Percentiles rank a stretch among this genome's conserved stretches.
These are phyloP conservation scores for Cynoglossus semilaevis DNA, from an alignment of 2,113 vertebrate genomes.

Conservation along the genomic window DNA sequence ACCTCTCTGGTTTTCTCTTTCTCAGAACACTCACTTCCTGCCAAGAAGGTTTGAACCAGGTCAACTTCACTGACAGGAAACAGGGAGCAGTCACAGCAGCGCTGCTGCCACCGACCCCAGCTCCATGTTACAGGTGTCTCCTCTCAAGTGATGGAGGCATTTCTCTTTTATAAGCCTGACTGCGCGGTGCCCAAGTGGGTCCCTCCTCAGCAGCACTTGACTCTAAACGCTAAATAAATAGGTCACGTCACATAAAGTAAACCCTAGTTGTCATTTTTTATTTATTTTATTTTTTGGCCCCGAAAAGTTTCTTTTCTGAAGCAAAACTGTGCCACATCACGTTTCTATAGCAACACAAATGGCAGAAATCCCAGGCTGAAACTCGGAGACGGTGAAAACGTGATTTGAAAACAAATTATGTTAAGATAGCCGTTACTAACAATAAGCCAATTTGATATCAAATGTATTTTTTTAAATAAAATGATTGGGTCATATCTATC, in stretches of 20 bases:
- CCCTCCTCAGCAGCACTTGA: not conserved
- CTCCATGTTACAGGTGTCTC: no score
- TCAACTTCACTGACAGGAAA: slow-evolving; percentile 7
- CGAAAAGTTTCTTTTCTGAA: slow-evolving; percentile 12
- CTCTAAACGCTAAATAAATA: slow-evolving; percentile 22
- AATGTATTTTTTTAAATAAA: no score
- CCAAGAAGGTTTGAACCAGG: slow-evolving; percentile 14
- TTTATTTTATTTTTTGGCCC: not conserved
- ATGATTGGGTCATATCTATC: no score
- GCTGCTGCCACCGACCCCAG: no score
- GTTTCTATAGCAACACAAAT: slow-evolving; percentile 44
- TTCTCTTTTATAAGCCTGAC: no score
- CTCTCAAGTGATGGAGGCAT: no score
- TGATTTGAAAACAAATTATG: slow-evolving; percentile 6
- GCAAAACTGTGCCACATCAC: slow-evolving; percentile 28
- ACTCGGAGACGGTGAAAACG: slow-evolving; percentile 11
- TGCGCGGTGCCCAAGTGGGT: no score
- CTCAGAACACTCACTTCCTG: slow-evolving; percentile 22
- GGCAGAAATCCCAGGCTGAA: slow-evolving; percentile 15
- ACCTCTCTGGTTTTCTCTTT: slow-evolving; percentile 2
- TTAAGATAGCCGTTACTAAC: not conserved
- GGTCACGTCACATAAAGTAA: slow-evolving; percentile 34
- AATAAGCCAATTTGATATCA: no score
- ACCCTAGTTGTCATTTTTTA: slow-evolving; percentile 20
- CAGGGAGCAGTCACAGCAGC: not conserved